Percentiles rank a stretch among this genome's conserved stretches.
These are phyloP conservation scores for Keiferia lycopersicella DNA, from an alignment of 2,888 invertebrate species.

Conservation along the genomic window DNA sequence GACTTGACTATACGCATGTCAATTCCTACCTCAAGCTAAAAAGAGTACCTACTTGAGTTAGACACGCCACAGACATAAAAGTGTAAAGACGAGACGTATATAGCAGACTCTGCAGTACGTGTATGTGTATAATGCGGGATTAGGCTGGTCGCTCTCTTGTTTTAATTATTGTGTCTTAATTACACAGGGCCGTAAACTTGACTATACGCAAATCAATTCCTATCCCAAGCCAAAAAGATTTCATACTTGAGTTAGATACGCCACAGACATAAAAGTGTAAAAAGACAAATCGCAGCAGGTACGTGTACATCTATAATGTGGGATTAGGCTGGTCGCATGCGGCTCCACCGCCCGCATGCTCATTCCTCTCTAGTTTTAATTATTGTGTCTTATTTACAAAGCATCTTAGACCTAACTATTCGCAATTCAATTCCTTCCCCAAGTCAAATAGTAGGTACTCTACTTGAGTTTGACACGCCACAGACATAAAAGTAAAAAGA, in stretches of 20 bases:
- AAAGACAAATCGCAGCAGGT: no score
- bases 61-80: background rate
- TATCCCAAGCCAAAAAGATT: no score
- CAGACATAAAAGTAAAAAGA: no score
- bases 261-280: no score
- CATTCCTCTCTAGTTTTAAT: conserved; percentile 67
- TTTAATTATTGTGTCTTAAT: background rate
- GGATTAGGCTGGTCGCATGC: conserved; percentile 61
- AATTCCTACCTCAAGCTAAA: no score
- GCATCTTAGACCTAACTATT: conserved; percentile 10
- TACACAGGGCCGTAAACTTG: conserved; percentile 31
- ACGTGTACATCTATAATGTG: conserved; percentile 31
- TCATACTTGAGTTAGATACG: conserved; percentile 18
- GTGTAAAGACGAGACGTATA: background rate
- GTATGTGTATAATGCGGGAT: conserved; percentile 37
- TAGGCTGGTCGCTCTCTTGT: conserved; percentile 56
- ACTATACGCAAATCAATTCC: no score
- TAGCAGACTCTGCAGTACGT: no score
- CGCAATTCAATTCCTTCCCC: background rate
- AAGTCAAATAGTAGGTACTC: background rate
- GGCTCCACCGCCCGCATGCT: conserved; percentile 65
- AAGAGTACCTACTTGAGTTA: no score
- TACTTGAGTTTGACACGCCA: no score
- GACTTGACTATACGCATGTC: conserved; percentile 15
- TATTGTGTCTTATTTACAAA: conserved; percentile 73